Evolutionary conservation across 2,888 invertebrate genomes (phyloP).

Genomic region (Resseliella maxima): DNA sequence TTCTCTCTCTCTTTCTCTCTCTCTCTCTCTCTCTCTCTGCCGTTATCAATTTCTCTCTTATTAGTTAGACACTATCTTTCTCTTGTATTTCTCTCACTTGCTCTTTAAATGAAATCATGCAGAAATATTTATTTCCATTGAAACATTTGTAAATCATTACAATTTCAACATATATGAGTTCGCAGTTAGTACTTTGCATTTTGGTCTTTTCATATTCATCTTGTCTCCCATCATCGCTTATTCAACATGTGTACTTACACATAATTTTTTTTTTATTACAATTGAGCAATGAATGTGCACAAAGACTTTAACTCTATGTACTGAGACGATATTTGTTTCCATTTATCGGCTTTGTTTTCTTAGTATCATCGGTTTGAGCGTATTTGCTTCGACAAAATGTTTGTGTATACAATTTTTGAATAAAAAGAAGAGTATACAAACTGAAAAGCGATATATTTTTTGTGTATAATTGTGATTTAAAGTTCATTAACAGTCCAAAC

Average conservation of each 20-base stretch:
- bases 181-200: not conserved
- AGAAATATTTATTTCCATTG: not conserved
- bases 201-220: not conserved
- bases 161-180: not conserved
- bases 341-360: not conserved
- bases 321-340: not conserved
- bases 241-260: not conserved
- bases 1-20: no score
- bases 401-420: not conserved
- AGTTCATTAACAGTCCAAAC: no score
- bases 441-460: no score
- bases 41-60: no score
- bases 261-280: not conserved
- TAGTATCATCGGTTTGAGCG: not conserved
- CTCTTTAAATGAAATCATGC: not conserved
- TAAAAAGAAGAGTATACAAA: not conserved
- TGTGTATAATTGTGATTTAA: no score
- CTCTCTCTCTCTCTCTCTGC: no score
- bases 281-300: not conserved
- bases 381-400: not conserved
- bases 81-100: no score
- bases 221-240: not conserved
- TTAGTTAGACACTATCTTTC: no score
- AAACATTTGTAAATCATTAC: not conserved
- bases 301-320: not conserved